A percentile compares a stretch with the other conserved stretches of the same genome.
Conservation (phyloP, 2,113 vertebrate species). For the Sander lucioperca region DNA sequence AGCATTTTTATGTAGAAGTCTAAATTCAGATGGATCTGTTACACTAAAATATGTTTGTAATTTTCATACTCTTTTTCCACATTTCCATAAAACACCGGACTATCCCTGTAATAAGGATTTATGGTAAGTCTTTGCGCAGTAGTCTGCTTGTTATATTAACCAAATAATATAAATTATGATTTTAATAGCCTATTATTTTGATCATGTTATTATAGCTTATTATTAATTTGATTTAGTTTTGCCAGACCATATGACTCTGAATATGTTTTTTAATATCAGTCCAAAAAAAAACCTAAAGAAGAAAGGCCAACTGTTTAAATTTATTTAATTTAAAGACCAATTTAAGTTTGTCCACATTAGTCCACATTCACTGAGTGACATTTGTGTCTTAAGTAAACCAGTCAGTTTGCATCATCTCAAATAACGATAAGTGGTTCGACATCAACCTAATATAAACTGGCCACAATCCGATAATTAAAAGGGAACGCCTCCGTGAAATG, state of each 20-base stretch:
- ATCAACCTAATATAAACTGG: constrained; percentile 58
- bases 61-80: not conserved
- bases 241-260: not conserved
- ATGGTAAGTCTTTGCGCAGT: not conserved
- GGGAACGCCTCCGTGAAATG: constrained; percentile 85
- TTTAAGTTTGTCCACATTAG: not conserved
- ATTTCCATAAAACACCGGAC: not conserved
- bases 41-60: not conserved
- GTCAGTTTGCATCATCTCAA: constrained; percentile 27
- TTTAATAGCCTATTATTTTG: too few species aligned
- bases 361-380: not conserved
- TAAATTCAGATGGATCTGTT: not conserved
- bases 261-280: not conserved
- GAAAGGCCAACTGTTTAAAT: not conserved
- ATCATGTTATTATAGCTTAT: not conserved
- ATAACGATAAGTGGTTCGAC: constrained; percentile 34
- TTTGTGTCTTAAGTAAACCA: not conserved
- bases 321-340: not conserved
- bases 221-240: not conserved
- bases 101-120: not conserved
- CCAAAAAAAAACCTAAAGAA: not conserved
- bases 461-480: constrained; percentile 72
- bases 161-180: not conserved
- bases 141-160: not conserved
- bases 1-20: not conserved